Evolutionary conservation across 2,888 invertebrate genomes (phyloP).

Genomic region (Anarsia innoxiella): DNA sequence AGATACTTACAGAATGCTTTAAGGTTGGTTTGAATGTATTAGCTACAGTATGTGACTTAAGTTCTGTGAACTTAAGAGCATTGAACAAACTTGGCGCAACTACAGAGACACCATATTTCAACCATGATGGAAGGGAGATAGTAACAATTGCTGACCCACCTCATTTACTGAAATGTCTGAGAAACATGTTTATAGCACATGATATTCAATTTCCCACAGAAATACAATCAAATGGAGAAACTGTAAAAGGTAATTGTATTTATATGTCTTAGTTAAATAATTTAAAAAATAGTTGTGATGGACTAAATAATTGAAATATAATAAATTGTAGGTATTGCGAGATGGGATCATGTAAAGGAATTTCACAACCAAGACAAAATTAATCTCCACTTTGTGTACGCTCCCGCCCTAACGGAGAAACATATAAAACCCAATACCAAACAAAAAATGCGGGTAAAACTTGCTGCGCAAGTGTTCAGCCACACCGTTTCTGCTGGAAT

Average conservation of each 20-base stretch:
- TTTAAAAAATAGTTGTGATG: too few relatives aligned
- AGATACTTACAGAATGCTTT: constrained; percentile 15
- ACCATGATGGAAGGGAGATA: constrained; percentile 11
- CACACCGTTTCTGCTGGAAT: constrained; percentile 19
- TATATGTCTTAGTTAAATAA: neutral
- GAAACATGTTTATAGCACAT: constrained; percentile 17
- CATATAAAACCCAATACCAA: constrained; percentile 19
- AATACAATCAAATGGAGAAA: neutral
- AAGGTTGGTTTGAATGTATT: constrained; percentile 11
- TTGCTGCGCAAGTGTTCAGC: constrained; percentile 20
- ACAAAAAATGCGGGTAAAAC: constrained; percentile 16
- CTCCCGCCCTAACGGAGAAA: constrained; percentile 19
- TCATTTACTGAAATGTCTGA: constrained; percentile 19
- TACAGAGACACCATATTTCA: constrained; percentile 8
- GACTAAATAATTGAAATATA: too few relatives aligned
- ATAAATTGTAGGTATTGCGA: constrained; percentile 7
- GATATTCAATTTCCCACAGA: constrained; percentile 4
- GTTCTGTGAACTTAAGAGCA: constrained; percentile 16
- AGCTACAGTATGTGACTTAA: constrained; percentile 19
- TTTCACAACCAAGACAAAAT: constrained; percentile 11
- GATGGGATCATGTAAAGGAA: constrained; percentile 4
- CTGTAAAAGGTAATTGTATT: neutral
- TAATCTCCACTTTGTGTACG: constrained; percentile 24
- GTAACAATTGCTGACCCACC: constrained; percentile 15
- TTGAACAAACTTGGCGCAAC: constrained; percentile 16